Conservation (phyloP, 2,797 vertebrate species). For the Channallabes apus region DNA sequence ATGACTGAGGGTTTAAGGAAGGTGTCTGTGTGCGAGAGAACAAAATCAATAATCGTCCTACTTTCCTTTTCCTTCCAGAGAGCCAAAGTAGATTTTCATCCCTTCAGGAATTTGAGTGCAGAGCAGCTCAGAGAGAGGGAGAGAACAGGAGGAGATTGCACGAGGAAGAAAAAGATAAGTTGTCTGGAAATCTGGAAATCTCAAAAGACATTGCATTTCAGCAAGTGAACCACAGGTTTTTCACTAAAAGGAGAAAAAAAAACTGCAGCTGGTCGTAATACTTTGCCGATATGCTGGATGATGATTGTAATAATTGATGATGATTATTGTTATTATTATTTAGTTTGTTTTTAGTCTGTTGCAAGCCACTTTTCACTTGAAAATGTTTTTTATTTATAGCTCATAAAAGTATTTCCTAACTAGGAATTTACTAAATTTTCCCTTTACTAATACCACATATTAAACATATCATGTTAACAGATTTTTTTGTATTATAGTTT, state of each 20-base stretch:
- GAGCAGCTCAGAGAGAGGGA: conserved; percentile 5
- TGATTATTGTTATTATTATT: not conserved
- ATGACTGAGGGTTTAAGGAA: conserved; percentile 21
- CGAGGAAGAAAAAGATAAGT: not conserved
- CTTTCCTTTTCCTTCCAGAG: conserved; percentile 21
- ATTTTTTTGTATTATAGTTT: too few species aligned
- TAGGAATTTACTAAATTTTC: too few species aligned
- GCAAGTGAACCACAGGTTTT: conserved; percentile 1
- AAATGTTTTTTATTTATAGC: too few species aligned
- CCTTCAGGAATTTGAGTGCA: conserved; percentile 27
- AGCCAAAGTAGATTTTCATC: conserved; percentile 25
- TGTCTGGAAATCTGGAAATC: not conserved
- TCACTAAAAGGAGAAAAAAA: not conserved
- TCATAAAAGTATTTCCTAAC: not conserved
- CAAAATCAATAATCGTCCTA: conserved; percentile 33
- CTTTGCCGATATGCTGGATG: not conserved
- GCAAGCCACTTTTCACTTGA: not conserved
- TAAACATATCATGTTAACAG: too few species aligned
- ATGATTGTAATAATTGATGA: not conserved
- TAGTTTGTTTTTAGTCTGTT: not conserved
- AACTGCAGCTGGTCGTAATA: conserved; percentile 9
- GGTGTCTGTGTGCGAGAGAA: not conserved
- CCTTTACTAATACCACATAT: too few species aligned
- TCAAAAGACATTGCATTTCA: not conserved
- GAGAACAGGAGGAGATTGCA: not conserved